Conservation (phyloP, 2,113 vertebrate species). For the Platanista minor region DNA sequence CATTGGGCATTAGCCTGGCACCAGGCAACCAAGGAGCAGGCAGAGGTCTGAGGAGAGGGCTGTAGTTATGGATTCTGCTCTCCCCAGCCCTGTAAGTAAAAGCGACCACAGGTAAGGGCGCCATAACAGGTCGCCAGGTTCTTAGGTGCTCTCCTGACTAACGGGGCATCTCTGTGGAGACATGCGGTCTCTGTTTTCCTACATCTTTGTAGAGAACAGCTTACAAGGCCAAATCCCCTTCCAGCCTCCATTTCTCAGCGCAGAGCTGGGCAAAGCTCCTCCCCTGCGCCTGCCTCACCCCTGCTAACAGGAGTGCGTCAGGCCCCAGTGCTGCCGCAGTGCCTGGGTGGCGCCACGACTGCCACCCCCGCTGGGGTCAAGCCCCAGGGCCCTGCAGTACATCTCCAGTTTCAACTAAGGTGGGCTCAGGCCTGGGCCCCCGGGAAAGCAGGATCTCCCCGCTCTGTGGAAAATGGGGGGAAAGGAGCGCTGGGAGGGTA, state of each 20-base stretch:
- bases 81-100: background rate
- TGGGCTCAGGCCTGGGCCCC: background rate
- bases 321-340: conserved; percentile 61
- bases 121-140: background rate
- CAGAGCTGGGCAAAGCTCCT: conserved; percentile 7
- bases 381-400: background rate
- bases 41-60: background rate
- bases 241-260: background rate
- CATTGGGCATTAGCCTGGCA: background rate
- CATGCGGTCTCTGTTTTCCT: background rate
- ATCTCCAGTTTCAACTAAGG: background rate
- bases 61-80: background rate
- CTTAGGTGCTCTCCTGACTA: background rate
- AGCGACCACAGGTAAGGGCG: background rate
- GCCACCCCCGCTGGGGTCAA: background rate
- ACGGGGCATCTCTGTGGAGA: background rate
- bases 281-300: conserved; percentile 21
- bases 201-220: background rate
- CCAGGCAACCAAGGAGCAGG: background rate
- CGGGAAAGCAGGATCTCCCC: background rate
- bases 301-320: conserved; percentile 29
- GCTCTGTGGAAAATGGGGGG: background rate
- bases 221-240: background rate
- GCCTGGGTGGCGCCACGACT: background rate
- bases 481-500: background rate